Evolutionary conservation across 2,797 vertebrate species (phyloP).

Genomic region (Hydrolagus colliei): DNA sequence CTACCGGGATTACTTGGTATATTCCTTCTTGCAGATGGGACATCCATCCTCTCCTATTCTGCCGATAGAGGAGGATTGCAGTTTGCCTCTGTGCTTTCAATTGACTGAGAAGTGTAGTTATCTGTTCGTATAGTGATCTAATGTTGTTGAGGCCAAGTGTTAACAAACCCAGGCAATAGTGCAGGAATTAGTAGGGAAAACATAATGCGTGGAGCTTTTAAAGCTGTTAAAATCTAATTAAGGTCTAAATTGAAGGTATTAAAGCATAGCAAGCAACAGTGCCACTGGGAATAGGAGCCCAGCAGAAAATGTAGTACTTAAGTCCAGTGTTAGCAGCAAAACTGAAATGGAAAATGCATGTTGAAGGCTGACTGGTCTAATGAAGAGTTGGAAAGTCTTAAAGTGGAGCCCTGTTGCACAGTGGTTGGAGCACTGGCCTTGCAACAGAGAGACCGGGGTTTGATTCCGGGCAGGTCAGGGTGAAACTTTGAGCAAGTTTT

Average conservation of each 20-base stretch:
- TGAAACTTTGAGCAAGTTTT: too few relatives aligned
- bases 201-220: background rate
- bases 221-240: slow-evolving; percentile 25
- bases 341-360: slow-evolving; percentile 8
- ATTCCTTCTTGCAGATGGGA: too few relatives aligned
- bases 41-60: too few relatives aligned
- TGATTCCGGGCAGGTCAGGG: too few relatives aligned
- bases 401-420: too few relatives aligned
- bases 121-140: background rate
- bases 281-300: slow-evolving; percentile 4
- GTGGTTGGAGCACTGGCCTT: too few relatives aligned
- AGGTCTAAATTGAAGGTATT: slow-evolving; percentile 25
- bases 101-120: too few relatives aligned
- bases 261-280: background rate
- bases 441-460: too few relatives aligned
- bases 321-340: background rate
- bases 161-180: background rate
- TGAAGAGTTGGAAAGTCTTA: too few relatives aligned
- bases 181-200: slow-evolving; percentile 2
- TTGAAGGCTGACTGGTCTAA: slow-evolving; percentile 1
- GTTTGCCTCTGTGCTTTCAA: too few relatives aligned
- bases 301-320: background rate
- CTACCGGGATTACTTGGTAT: too few relatives aligned
- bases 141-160: background rate
- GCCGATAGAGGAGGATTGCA: too few relatives aligned